Base-by-base conservation (phyloP, 2,113 vertebrate species). In the Eulacestoma nigropectus region DNA sequence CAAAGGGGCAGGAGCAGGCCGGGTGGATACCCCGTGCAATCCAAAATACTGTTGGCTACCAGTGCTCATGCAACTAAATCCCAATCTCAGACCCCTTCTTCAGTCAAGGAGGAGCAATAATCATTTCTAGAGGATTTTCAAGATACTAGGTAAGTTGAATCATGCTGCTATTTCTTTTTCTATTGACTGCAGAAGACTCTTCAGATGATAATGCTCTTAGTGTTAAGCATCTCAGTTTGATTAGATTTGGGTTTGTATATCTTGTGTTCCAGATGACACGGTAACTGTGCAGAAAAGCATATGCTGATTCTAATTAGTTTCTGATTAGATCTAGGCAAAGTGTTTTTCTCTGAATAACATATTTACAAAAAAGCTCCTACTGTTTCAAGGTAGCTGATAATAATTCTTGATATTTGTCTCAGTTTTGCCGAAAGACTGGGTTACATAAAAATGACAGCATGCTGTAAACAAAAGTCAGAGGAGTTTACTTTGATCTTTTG, bases 291-390 rank as follows among this genome's bases (percentile, higher is more conserved):
- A 93, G 85, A 92, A 90, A 91, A 95, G 81, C 93, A 82, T 96
- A 91, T 85, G 91, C 95, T 96, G 89, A 96, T 95, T 93, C 84
- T 95, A 95, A 97, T 97, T 96, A 95, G 87, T 91, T 95, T 96
- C 87, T 96, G 95, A 96, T 96, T 96, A 93, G 91, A 93, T 39
- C 21, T 65, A 94, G 70, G 84, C 73, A 91, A 93, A 95, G 91
- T 96, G 91, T 79, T 96, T 96, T 96, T 94, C 93, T 95, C 84
- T 84, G 84, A 95, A 93, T 62, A 89, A 81, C 37, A 0, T 95
- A 79, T 94, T 96, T 94, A 95, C 79, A 84, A 87, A 91, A 93
- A 95, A 84, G 11, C 0, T 41, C 68, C 64, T 81, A 90, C 86
- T 8, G 30, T 84, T 95, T 95, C 70, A 89, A 87, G 84, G 89